Percentiles rank a stretch among this genome's conserved stretches.
These are phyloP conservation scores for Hippocampus guttulatus DNA, from an alignment of 2,113 vertebrate genomes.

Conservation along the genomic window DNA sequence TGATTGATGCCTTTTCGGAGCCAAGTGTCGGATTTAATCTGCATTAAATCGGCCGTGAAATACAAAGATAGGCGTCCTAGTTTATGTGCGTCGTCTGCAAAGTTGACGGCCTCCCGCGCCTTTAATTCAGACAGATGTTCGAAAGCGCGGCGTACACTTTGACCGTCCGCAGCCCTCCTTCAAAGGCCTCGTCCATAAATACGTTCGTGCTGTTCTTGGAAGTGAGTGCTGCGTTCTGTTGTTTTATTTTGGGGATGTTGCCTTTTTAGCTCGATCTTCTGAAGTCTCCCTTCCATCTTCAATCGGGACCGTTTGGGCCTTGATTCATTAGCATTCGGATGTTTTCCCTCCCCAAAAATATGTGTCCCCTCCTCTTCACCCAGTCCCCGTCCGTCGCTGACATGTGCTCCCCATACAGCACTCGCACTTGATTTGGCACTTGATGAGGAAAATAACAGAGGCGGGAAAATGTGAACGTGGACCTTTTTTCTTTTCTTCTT, in stretches of 20 bases:
- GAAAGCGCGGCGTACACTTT: background rate
- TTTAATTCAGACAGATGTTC: background rate
- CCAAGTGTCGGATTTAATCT: too few relatives aligned
- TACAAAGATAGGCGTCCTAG: background rate
- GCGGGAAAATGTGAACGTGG: background rate
- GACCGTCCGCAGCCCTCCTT: background rate
- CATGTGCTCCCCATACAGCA: conserved; percentile 57
- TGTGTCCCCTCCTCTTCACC: background rate
- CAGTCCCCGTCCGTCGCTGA: background rate
- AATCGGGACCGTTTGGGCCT: background rate
- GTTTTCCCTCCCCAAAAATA: background rate
- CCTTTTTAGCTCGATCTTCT: conserved; percentile 27
- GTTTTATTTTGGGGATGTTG: conserved; percentile 40
- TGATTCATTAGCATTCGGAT: background rate
- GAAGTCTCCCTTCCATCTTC: conserved; percentile 27
- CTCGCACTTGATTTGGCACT: conserved; percentile 38
- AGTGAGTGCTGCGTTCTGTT: conserved; percentile 47
- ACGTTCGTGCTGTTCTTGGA: conserved; percentile 34
- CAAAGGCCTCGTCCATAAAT: conserved; percentile 40
- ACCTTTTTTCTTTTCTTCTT: background rate
- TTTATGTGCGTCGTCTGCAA: background rate
- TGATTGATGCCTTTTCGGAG: too few relatives aligned
- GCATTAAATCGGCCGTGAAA: background rate
- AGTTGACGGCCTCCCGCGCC: background rate
- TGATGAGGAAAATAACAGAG: conserved; percentile 29